Percentiles rank a stretch among this genome's conserved stretches.
Evolutionary conservation across 2,113 vertebrate species (phyloP).

Genomic region (Micronycteris hirsuta): DNA sequence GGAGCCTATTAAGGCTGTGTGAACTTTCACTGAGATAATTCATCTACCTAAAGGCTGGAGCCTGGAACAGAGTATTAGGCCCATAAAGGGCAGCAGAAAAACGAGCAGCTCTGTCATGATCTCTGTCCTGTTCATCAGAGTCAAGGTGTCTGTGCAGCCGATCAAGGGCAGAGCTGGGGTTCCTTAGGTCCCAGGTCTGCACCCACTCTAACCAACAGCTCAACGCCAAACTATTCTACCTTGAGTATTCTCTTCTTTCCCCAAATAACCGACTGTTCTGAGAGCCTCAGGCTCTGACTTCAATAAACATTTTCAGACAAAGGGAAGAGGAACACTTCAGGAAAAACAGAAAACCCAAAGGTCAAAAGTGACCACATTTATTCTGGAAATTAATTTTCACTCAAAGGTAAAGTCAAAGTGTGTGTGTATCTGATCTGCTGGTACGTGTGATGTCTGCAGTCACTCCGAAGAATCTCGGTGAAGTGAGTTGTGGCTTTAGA

Average conservation of each 20-base stretch:
- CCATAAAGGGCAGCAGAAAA: background rate
- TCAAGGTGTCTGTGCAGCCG: background rate
- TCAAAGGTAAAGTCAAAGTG: background rate
- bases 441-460: background rate
- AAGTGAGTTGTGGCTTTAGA: background rate
- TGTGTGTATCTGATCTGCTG: background rate
- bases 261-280: background rate
- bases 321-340: background rate
- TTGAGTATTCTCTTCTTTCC: background rate
- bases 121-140: background rate
- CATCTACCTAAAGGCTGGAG: background rate
- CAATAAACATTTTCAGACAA: background rate
- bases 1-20: background rate
- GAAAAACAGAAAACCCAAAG: background rate
- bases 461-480: background rate
- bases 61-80: background rate
- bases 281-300: background rate
- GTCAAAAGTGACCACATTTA: background rate
- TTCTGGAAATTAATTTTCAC: background rate
- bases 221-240: background rate
- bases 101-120: rapidly evolving
- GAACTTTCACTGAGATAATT: background rate
- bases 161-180: rapidly evolving
- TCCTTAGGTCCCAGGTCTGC: rapidly evolving
- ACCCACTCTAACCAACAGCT: background rate